Base-by-base conservation (phyloP, 2,797 vertebrate species). In the Tolypeutes matacus region DNA sequence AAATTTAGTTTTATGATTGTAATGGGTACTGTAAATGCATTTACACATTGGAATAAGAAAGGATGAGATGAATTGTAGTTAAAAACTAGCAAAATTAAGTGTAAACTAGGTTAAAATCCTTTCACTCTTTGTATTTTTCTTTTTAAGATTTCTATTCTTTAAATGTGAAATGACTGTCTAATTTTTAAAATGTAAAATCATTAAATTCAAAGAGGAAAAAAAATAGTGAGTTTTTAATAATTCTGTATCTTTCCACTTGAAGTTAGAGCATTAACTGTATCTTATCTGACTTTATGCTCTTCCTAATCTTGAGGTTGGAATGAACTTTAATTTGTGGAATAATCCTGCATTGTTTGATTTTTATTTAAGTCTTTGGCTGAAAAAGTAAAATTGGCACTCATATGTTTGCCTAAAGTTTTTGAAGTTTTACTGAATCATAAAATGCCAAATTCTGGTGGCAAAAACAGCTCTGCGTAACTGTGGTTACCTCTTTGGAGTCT, bases 111-210 rank as follows among this genome's bases (percentile, higher is more conserved):
- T 97, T 98, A 97, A 98, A 98, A 96, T 98, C 94, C 97, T 96
- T 96, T 89, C 91, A 86, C 83, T 97, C 42, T 46, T 97, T 96
- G 89, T 97, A 97, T 98, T 97, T 77, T 92, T 94, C 95, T 96
- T 97, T 85, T 91, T 93, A 95, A 98, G 96, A 96, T 97, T 95
- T 98, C 96, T 98, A 98, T 98, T 98, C 97, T 96, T 89, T 96
- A n/a, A n/a, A n/a, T n/a, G n/a, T n/a, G n/a, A n/a, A n/a, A n/a
- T n/a, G n/a, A n/a, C n/a, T n/a, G n/a, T n/a, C n/a, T n/a, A n/a
- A n/a, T n/a, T n/a, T n/a, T n/a, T n/a, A n/a, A n/a, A n/a, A n/a
- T n/a, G n/a, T n/a, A n/a, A n/a, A n/a, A n/a, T n/a, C n/a, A n/a
- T n/a, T n/a, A n/a, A n/a, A n/a, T n/a, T n/a, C n/a, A 93, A 95